A percentile compares a stretch with the other conserved stretches of the same genome.
phyloP scores from a whole-genome alignment of 2,797 vertebrate species.

The Anguilla anguilla region DNA sequence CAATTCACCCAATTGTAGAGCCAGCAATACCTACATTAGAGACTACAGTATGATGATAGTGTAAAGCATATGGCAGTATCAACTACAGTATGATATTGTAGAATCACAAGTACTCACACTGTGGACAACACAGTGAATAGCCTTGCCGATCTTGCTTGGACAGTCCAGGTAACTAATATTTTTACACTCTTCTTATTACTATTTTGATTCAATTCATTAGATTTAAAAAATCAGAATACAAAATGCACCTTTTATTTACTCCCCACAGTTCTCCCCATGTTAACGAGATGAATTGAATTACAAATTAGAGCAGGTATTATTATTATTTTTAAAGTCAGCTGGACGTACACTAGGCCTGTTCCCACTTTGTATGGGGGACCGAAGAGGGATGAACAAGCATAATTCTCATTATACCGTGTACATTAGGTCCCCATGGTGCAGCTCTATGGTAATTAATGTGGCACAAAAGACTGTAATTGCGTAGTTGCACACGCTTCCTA shows the following conservation, averaged over 20 bases:
- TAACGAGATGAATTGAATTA: constrained; percentile 3
- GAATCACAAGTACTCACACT: not conserved
- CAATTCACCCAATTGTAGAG: not conserved
- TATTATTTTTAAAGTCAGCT: not conserved
- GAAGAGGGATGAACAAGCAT: not conserved
- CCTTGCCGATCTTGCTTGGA: not conserved
- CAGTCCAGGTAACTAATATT: not conserved
- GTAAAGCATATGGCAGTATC: not conserved
- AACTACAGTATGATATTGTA: not conserved
- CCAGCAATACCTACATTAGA: not conserved
- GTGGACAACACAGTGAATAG: not conserved
- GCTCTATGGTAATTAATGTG: not conserved
- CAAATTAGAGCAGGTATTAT: not conserved
- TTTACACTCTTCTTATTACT: not conserved
- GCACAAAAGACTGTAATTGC: not conserved
- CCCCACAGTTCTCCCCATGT: not conserved
- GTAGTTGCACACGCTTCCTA: not conserved
- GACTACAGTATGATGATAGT: not conserved
- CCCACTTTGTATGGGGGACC: not conserved
- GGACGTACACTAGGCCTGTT: not conserved
- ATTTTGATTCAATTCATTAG: not conserved
- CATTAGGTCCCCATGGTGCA: not conserved
- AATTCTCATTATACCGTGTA: not conserved
- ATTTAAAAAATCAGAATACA: not conserved
- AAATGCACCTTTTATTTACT: not conserved